A percentile compares a stretch with the other conserved stretches of the same genome.
Evolutionary conservation across 2,113 vertebrate species (phyloP).

Genomic region (Clinocottus analis): DNA sequence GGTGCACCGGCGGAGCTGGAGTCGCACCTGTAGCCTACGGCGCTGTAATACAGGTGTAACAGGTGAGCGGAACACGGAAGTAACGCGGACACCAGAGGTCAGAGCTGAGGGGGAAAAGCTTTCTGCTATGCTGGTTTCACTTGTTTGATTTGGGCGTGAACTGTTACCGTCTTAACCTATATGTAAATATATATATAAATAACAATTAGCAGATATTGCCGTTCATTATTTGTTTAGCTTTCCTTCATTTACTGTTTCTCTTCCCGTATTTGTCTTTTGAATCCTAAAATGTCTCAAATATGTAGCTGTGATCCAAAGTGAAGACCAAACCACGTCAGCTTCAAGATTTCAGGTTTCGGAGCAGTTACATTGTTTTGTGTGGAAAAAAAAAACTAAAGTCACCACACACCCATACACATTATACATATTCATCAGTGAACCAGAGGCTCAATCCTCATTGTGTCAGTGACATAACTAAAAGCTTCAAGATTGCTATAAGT

Average conservation of each 20-base stretch:
- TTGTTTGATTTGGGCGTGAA: conserved; percentile 38
- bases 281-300: background rate
- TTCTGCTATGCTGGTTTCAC: conserved; percentile 30
- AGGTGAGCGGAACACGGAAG: conserved; percentile 82
- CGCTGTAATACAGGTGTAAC: conserved; percentile 80
- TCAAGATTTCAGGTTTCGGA: background rate
- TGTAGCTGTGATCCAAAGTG: background rate
- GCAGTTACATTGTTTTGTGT: background rate
- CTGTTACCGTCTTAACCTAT: background rate
- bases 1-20: conserved; percentile 57
- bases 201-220: background rate
- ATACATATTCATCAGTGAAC: background rate
- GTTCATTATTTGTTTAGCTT: background rate
- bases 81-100: conserved; percentile 63
- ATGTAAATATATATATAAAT: background rate
- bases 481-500: background rate
- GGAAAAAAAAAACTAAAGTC: too few relatives aligned
- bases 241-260: background rate
- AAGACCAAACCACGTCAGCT: background rate
- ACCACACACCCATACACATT: too few relatives aligned
- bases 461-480: background rate
- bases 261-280: background rate
- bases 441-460: background rate
- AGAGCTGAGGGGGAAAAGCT: conserved; percentile 29
- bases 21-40: background rate